phyloP scores from a whole-genome alignment of 2,797 vertebrate species.

The Platyrinchus mystaceus region DNA sequence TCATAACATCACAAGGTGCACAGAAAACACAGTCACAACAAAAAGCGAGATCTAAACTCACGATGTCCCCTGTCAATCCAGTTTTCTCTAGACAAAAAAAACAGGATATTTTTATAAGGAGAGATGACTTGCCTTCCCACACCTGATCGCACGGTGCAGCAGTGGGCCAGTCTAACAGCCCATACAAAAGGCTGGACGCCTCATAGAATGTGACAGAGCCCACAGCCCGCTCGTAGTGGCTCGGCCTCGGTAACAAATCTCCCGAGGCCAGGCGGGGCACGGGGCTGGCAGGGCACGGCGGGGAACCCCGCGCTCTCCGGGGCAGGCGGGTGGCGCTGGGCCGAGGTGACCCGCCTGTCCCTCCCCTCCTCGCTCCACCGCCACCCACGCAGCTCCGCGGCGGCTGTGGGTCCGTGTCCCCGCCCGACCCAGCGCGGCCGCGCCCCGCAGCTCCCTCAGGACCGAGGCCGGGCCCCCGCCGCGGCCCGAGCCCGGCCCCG shows the following conservation, averaged over 20 bases:
- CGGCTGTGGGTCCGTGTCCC: rapidly evolving
- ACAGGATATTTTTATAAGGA: rapidly evolving
- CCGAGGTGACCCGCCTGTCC: not conserved
- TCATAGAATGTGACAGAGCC: not conserved
- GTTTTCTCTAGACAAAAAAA: not conserved
- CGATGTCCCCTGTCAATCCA: not conserved
- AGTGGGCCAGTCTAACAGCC: not conserved
- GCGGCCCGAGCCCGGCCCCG: not conserved
- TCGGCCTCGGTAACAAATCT: not conserved
- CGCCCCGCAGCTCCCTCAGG: rapidly evolving
- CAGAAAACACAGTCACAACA: not conserved
- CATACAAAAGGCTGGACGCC: not conserved
- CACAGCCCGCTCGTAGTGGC: not conserved
- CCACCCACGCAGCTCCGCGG: not conserved
- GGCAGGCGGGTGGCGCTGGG: not conserved
- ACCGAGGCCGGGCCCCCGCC: rapidly evolving
- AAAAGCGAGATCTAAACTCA: not conserved
- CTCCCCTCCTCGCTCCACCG: not conserved
- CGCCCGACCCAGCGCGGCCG: not conserved
- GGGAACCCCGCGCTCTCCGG: not conserved
- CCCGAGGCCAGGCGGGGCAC: not conserved
- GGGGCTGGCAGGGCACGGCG: not conserved
- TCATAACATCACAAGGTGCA: not conserved
- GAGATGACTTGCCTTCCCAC: not conserved
- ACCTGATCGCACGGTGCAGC: not conserved